Percentiles rank a stretch among this genome's conserved stretches.
Conservation (phyloP, 2,888 invertebrate genomes). For the Drosophila pullipes region DNA sequence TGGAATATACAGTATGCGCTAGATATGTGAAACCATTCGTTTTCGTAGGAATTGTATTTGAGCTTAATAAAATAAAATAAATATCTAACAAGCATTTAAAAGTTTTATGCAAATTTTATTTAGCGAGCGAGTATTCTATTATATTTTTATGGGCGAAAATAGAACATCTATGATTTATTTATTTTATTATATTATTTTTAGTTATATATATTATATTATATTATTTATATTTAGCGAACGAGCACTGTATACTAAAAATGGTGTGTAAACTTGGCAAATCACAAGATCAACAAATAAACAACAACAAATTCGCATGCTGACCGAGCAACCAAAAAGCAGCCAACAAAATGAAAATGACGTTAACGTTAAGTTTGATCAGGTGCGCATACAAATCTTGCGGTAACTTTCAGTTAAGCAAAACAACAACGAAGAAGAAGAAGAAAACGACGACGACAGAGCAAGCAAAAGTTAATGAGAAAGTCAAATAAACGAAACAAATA, state of each 20-base stretch:
- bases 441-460: slow-evolving; percentile 48
- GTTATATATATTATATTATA: not conserved
- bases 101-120: not conserved
- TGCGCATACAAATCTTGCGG: slow-evolving; percentile 77
- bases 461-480: slow-evolving; percentile 81
- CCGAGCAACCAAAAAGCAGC: slow-evolving; percentile 48
- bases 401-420: slow-evolving; percentile 75
- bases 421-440: slow-evolving; percentile 38
- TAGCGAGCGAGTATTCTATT: not conserved
- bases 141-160: not conserved
- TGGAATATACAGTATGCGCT: not conserved
- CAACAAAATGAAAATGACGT: slow-evolving; percentile 71
- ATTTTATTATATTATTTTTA: not conserved
- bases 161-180: not conserved
- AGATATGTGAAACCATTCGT: not conserved
- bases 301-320: slow-evolving; percentile 64
- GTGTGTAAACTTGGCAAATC: slow-evolving; percentile 59
- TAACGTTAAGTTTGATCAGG: slow-evolving; percentile 79
- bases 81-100: not conserved
- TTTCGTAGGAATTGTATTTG: not conserved
- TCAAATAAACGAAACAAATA: slow-evolving; percentile 79
- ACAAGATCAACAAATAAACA: slow-evolving; percentile 49
- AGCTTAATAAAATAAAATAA: not conserved
- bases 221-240: not conserved
- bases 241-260: slow-evolving; percentile 10